Evolutionary conservation across 2,797 vertebrate species (phyloP).

Genomic region (Gouania willdenowi): DNA sequence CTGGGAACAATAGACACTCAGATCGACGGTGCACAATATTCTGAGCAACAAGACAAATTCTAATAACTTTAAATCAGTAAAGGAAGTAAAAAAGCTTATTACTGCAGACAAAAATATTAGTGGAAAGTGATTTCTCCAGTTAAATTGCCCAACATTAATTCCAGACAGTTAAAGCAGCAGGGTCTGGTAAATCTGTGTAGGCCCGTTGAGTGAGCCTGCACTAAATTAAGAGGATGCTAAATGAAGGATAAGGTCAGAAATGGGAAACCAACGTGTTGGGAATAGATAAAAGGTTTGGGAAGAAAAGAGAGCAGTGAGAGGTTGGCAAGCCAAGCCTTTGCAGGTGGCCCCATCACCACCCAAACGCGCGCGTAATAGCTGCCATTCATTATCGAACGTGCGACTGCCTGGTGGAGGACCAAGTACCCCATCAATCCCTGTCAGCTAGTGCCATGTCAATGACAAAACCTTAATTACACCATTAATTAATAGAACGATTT

Average conservation of each 20-base stretch:
- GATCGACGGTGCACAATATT: slow-evolving; percentile 14
- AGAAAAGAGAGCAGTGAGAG: slow-evolving; percentile 39
- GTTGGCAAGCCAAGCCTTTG: slow-evolving; percentile 74
- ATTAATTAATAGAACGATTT: slow-evolving; percentile 99
- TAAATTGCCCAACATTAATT: slow-evolving; percentile 76
- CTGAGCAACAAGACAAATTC: slow-evolving; percentile 6
- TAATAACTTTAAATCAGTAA: slow-evolving; percentile 11
- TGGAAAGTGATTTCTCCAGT: slow-evolving; percentile 64
- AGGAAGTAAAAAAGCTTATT: slow-evolving; percentile 22
- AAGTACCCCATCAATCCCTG: slow-evolving; percentile 90
- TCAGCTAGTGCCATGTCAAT: slow-evolving; percentile 95
- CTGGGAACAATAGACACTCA: slow-evolving; percentile 6
- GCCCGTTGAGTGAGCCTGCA: slow-evolving; percentile 28
- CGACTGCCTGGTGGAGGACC: slow-evolving; percentile 77
- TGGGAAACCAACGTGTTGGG: slow-evolving; percentile 46
- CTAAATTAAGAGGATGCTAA: slow-evolving; percentile 54
- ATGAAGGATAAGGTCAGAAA: slow-evolving; percentile 56
- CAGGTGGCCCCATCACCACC: slow-evolving; percentile 89
- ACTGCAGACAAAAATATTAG: slow-evolving; percentile 29
- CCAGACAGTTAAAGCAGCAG: slow-evolving; percentile 42
- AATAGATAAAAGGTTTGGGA: slow-evolving; percentile 53
- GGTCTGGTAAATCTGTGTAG: slow-evolving; percentile 28
- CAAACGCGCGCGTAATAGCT: slow-evolving; percentile 93
- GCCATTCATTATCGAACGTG: slow-evolving; percentile 88
- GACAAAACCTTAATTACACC: slow-evolving; percentile 99